These are phyloP conservation scores for Brachionus rotundiformis DNA, from an alignment of 1,140 invertebrate genomes.

Conservation along the genomic window DNA sequence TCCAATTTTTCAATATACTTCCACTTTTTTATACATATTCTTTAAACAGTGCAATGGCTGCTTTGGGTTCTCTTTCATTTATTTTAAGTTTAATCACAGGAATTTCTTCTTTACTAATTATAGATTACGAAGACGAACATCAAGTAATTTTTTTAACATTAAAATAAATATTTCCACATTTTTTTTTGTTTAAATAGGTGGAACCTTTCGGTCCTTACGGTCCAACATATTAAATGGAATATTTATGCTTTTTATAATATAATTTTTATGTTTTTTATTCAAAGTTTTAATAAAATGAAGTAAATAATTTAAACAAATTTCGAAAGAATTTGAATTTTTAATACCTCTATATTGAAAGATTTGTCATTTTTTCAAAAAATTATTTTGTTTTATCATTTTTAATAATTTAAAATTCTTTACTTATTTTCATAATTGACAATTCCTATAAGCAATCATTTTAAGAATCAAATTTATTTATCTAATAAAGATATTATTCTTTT, in stretches of 20 bases:
- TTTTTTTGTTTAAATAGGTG: background rate
- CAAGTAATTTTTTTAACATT: background rate
- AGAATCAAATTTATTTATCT: no score
- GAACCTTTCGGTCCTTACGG: background rate
- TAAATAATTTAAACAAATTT: no score
- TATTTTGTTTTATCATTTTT: no score
- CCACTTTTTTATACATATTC: conserved; percentile 16
- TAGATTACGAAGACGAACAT: background rate
- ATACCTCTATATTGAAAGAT: no score
- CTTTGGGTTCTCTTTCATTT: background rate
- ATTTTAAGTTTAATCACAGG: background rate
- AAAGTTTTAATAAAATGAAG: background rate
- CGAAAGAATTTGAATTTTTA: no score
- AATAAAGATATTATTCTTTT: no score
- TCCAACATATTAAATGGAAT: background rate
- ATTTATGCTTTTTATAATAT: background rate
- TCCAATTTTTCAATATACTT: background rate
- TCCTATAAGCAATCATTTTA: no score
- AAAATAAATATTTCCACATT: no score
- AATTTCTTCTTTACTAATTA: background rate
- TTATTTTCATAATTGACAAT: no score
- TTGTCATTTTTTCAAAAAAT: no score
- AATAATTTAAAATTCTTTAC: no score
- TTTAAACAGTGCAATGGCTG: background rate
- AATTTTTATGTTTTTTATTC: background rate